These are phyloP conservation scores for Herminia tarsipennalis DNA, from an alignment of 2,888 invertebrate genomes.

Conservation along the genomic window DNA sequence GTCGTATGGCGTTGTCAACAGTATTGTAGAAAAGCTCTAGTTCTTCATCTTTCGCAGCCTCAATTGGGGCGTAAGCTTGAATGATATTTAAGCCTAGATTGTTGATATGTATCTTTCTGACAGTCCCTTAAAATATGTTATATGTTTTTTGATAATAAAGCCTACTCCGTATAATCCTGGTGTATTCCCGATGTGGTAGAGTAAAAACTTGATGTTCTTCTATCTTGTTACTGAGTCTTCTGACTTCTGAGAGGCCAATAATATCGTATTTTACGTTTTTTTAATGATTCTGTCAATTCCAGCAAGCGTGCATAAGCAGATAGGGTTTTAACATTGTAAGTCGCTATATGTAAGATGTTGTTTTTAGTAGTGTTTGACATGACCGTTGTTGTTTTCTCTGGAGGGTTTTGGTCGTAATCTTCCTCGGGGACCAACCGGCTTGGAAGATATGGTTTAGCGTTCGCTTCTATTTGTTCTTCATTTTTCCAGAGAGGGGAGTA, in stretches of 20 bases:
- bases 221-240: conserved; percentile 13
- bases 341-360: conserved; percentile 3
- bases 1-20: conserved; percentile 17
- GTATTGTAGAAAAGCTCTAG: conserved; percentile 24
- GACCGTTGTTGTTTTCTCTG: neutral
- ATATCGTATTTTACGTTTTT: conserved; percentile 16
- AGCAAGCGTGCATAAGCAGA: conserved; percentile 10
- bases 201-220: conserved; percentile 18
- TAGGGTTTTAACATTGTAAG: conserved; percentile 12
- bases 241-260: conserved; percentile 13
- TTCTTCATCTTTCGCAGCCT: conserved; percentile 21
- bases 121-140: conserved; percentile 15
- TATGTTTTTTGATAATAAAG: conserved; percentile 14
- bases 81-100: conserved; percentile 15
- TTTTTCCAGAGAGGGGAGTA: conserved; percentile 1
- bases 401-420: too few species aligned
- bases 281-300: conserved; percentile 12
- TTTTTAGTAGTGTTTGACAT: neutral
- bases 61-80: conserved; percentile 33
- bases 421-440: neutral
- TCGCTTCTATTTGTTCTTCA: neutral
- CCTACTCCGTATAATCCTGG: conserved; percentile 5
- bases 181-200: conserved; percentile 18
- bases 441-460: neutral
- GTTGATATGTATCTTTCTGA: conserved; percentile 9